These are phyloP conservation scores for Papilio aristodemus DNA, from an alignment of 1,140 invertebrate species.

Conservation along the genomic window DNA sequence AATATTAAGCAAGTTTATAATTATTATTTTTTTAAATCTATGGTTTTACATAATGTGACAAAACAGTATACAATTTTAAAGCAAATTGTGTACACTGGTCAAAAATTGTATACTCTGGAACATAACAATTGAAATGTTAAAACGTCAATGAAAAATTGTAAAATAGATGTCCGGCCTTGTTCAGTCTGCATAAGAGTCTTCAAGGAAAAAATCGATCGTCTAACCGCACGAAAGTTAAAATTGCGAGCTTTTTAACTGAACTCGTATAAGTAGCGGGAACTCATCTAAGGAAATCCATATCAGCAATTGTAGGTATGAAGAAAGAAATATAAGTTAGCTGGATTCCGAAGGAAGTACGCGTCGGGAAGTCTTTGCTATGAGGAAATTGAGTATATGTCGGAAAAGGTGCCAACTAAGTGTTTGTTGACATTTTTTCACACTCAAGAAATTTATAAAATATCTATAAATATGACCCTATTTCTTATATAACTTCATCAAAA, in stretches of 20 bases:
- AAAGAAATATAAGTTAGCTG: not conserved
- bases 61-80: too few species aligned
- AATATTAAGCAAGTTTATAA: too few species aligned
- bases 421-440: too few species aligned
- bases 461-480: too few species aligned
- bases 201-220: slow-evolving; percentile 6
- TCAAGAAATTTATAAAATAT: too few species aligned
- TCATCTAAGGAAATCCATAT: not conserved
- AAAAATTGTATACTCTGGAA: too few species aligned
- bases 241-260: not conserved
- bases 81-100: too few species aligned
- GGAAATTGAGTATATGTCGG: not conserved
- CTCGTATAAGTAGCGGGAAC: not conserved
- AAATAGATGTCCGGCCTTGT: not conserved
- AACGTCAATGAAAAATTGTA: too few species aligned
- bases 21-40: too few species aligned
- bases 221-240: slow-evolving; percentile 3
- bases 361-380: not conserved
- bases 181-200: not conserved
- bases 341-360: slow-evolving; percentile 1
- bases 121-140: too few species aligned
- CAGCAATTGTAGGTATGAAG: not conserved
- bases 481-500: too few species aligned
- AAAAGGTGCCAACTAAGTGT: not conserved
- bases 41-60: too few species aligned